phyloP scores from a whole-genome alignment of 2,888 invertebrate genomes.

The Drosophila neonasuta region DNA sequence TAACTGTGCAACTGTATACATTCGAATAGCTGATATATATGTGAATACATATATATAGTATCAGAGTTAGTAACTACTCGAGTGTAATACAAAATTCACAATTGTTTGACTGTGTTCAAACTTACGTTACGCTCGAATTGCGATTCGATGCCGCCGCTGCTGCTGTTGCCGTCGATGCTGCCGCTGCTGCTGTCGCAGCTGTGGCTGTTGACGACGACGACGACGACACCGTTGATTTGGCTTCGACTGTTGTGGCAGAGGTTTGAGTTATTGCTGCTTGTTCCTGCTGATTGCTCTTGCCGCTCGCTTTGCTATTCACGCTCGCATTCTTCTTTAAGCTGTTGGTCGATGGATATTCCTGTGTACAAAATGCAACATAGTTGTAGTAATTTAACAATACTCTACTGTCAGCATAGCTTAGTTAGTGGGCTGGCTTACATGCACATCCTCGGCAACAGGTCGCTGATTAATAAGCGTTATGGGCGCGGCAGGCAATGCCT shows the following conservation, averaged over 20 bases:
- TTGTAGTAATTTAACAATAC: constrained; percentile 9
- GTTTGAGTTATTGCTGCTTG: constrained; percentile 68
- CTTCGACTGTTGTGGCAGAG: constrained; percentile 81
- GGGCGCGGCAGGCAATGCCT: constrained; percentile 94
- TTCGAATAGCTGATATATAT: background rate
- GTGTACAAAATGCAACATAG: constrained; percentile 33
- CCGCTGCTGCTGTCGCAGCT: constrained; percentile 57
- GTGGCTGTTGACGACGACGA: constrained; percentile 61
- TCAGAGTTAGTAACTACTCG: constrained; percentile 42
- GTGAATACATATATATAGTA: background rate
- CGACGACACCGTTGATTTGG: constrained; percentile 80
- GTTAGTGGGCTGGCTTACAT: constrained; percentile 82
- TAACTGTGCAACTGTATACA: constrained; percentile 13
- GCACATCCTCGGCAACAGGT: constrained; percentile 96
- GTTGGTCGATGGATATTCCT: constrained; percentile 85
- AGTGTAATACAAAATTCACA: constrained; percentile 55
- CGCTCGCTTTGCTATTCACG: constrained; percentile 71
- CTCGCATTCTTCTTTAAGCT: constrained; percentile 80
- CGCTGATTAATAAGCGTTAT: constrained; percentile 98
- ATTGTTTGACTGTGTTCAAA: constrained; percentile 57
- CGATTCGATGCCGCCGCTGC: constrained; percentile 83
- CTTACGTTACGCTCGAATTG: constrained; percentile 86
- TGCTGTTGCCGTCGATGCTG: constrained; percentile 46
- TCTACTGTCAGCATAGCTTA: background rate
- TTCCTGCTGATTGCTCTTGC: constrained; percentile 64